phyloP scores from a whole-genome alignment of 1,140 invertebrate species.

The Riptortus pedestris region DNA sequence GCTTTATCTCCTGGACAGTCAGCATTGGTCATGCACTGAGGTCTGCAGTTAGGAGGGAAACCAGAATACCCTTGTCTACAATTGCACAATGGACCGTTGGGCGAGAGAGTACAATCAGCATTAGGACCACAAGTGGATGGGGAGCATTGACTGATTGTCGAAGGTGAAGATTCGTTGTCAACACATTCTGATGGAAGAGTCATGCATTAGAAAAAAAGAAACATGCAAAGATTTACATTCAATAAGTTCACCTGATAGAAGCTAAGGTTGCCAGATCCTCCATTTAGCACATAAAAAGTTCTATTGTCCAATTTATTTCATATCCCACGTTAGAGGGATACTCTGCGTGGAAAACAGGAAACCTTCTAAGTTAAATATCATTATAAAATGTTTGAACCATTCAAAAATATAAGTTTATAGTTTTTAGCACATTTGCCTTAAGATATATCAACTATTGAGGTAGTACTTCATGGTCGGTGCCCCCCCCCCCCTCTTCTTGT shows the following conservation, averaged over 20 bases:
- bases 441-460: too few species aligned
- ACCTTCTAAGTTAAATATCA: too few species aligned
- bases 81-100: conserved; percentile 46
- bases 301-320: too few species aligned
- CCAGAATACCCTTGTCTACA: conserved; percentile 62
- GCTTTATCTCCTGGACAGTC: conserved; percentile 70
- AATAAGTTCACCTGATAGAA: neutral
- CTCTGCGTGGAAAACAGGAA: too few species aligned
- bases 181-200: conserved; percentile 1
- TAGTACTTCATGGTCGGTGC: too few species aligned
- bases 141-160: conserved; percentile 54
- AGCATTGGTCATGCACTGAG: conserved; percentile 67
- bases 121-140: conserved; percentile 72
- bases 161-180: conserved; percentile 20
- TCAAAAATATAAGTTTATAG: too few species aligned
- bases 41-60: conserved; percentile 67
- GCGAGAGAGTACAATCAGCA: conserved; percentile 49
- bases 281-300: too few species aligned
- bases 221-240: neutral
- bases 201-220: conserved; percentile 1
- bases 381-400: too few species aligned
- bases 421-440: too few species aligned
- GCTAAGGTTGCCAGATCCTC: too few species aligned
- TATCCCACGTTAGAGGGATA: too few species aligned
- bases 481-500: too few species aligned